A percentile compares a stretch with the other conserved stretches of the same genome.
phyloP scores from a whole-genome alignment of 2,888 invertebrate species.

The Leucophora obtusa region DNA sequence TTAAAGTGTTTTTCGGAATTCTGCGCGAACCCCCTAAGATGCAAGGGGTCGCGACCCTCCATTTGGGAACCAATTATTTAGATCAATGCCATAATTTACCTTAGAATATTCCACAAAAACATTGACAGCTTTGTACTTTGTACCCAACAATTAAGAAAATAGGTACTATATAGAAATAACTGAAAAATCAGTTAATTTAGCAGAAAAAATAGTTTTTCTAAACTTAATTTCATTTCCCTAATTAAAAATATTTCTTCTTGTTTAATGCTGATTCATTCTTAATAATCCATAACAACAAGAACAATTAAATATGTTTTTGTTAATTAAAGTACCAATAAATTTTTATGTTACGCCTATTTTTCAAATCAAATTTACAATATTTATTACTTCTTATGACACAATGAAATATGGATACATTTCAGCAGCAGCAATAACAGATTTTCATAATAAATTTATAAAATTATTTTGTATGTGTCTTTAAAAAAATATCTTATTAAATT shows the following conservation, averaged over 20 bases:
- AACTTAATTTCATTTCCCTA: neutral
- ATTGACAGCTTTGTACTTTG: too few relatives aligned
- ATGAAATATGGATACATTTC: conserved; percentile 39
- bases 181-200: too few relatives aligned
- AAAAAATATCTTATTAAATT: conserved; percentile 10
- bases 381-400: conserved; percentile 58
- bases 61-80: too few relatives aligned
- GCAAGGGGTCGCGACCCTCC: too few relatives aligned
- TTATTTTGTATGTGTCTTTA: conserved; percentile 14
- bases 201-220: too few relatives aligned
- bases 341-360: conserved; percentile 48
- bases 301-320: neutral
- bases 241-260: neutral
- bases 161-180: too few relatives aligned
- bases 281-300: neutral
- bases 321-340: conserved; percentile 55
- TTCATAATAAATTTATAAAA: conserved; percentile 13
- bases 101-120: too few relatives aligned
- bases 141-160: too few relatives aligned
- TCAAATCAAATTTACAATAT: conserved; percentile 46
- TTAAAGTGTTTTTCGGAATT: too few relatives aligned
- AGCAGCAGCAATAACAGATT: conserved; percentile 20
- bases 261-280: neutral
- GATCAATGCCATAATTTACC: too few relatives aligned
- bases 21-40: too few relatives aligned